These are phyloP conservation scores for Lithobates sylvaticus DNA, from an alignment of 2,797 vertebrate genomes.

Conservation along the genomic window DNA sequence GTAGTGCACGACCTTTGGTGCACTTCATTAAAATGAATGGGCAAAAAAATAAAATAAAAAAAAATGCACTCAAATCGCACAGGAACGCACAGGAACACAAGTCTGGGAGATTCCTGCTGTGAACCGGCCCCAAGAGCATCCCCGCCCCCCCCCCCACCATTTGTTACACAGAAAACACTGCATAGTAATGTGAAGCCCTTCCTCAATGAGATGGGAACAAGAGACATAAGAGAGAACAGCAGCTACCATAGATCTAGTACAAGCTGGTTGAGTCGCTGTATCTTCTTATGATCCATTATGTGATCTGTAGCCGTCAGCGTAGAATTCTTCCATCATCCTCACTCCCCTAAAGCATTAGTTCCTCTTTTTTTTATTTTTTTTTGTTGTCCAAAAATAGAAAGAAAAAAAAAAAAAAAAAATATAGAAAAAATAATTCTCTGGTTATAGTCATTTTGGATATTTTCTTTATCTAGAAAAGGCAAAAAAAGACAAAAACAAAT, in stretches of 20 bases:
- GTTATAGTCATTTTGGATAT: slow-evolving; percentile 59
- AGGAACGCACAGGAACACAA: too few relatives aligned
- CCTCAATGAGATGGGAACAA: background rate
- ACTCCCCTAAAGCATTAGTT: background rate
- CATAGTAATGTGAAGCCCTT: slow-evolving; percentile 47
- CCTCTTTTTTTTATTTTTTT: slow-evolving; percentile 23
- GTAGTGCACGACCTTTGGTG: too few relatives aligned
- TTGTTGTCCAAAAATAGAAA: slow-evolving; percentile 49
- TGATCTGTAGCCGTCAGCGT: background rate
- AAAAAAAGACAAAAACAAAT: slow-evolving; percentile 42
- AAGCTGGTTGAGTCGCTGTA: too few relatives aligned
- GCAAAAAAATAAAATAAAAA: too few relatives aligned
- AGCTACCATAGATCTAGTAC: too few relatives aligned
- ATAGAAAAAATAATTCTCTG: slow-evolving; percentile 65
- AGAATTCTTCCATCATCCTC: background rate
- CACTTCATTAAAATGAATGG: too few relatives aligned
- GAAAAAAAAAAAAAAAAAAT: slow-evolving; percentile 22
- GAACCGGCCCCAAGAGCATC: too few relatives aligned
- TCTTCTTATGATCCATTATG: background rate
- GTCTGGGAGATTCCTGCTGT: too few relatives aligned
- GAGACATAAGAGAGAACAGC: background rate
- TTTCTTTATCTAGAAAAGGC: slow-evolving; percentile 67
- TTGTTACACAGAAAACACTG: slow-evolving; percentile 17
- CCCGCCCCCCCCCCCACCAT: background rate
- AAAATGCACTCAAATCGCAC: too few relatives aligned